Base-by-base conservation (phyloP, 2,797 vertebrate genomes). In the Gephyroberyx darwinii region DNA sequence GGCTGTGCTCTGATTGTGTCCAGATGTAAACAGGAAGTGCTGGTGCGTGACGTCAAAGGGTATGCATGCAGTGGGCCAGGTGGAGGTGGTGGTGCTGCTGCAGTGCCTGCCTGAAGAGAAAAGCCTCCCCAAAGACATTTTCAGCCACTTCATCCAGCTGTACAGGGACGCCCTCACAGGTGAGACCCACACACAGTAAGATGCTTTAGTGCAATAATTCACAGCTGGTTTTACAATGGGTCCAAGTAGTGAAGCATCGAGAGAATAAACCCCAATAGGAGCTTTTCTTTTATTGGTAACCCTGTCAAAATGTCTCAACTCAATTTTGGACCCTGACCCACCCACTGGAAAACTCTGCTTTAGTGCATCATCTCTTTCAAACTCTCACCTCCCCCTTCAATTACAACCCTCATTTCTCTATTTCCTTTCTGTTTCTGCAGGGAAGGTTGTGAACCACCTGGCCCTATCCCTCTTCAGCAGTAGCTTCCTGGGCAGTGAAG, bases 1-100 rank as follows among this genome's bases (percentile, higher is more conserved):
- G 19, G 37, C 65, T 69, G 56, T 78, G 30, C 41, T 37, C 59
- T 50, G 47, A 43, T 69, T 84, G 62, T 85, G 56, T 65, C 39
- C 64, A 99, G 98, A 99, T 89, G 96, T 99, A 72, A 99, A 99
- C 92, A 94, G 98, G 84, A 97, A 97, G 84, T 99, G 98, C 92
- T 99, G 98, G 98, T 99, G 96, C 78, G 95, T 99, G 86, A 98
- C 96, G 14, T 97, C 98, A 0, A 98, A 98, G 69, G 98, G 98
- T 22, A 98, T 99, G 97, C 97, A 99, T 17, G 97, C 97, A 0
- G 96, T 98, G 85, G 97, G 98, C 45, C 98, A 99, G 85, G 95
- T 96, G 0, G 98, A 99, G 92, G 94, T 99, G 70, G 94, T 99
- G 80, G 94, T 99, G 74, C 94, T 99, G 86, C 92, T 99, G 31